Conservation (phyloP, 2,797 vertebrate genomes). For the Trachurus trachurus region DNA sequence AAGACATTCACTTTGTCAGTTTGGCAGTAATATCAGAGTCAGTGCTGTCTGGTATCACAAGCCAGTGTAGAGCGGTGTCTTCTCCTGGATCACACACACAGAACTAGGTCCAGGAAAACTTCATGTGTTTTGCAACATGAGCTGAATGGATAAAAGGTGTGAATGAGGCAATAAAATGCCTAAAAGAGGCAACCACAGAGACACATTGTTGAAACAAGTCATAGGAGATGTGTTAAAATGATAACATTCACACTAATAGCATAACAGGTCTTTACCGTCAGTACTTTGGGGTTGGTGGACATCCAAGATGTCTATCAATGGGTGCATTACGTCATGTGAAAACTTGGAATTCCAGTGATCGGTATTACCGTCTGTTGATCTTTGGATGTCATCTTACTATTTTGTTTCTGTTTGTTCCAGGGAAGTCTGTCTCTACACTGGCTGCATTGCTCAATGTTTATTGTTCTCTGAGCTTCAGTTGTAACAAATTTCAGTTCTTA, state of each 20-base stretch:
- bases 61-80: not conserved
- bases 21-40: not conserved
- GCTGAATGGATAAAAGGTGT: not conserved
- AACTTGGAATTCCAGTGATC: not conserved
- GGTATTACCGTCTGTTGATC: not conserved
- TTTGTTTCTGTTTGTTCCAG: conserved; percentile 1
- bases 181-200: not conserved
- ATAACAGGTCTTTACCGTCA: not conserved
- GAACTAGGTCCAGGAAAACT: not conserved
- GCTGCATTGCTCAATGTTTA: conserved; percentile 22
- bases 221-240: not conserved
- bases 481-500: conserved; percentile 31
- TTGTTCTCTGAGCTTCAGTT: conserved; percentile 23
- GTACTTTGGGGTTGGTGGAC: too few relatives aligned
- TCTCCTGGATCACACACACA: not conserved
- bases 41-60: not conserved
- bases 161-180: not conserved
- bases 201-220: not conserved
- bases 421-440: conserved; percentile 5
- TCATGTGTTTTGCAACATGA: not conserved
- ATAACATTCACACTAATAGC: not conserved
- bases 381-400: not conserved
- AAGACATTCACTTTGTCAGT: not conserved
- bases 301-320: not conserved
- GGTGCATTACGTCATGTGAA: not conserved